These are phyloP conservation scores for Selene dorsalis DNA, from an alignment of 2,797 vertebrate species.

Conservation along the genomic window DNA sequence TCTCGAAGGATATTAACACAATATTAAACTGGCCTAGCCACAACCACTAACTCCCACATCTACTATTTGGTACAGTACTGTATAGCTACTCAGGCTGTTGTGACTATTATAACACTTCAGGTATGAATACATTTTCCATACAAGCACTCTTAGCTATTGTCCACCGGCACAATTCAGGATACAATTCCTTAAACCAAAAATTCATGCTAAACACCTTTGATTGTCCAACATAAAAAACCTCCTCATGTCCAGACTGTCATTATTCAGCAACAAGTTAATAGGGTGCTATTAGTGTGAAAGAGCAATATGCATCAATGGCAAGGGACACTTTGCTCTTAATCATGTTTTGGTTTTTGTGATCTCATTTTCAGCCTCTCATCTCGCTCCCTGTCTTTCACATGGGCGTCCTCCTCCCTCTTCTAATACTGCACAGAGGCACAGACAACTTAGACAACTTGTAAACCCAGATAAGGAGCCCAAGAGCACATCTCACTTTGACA, in stretches of 20 bases:
- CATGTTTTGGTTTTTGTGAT: constrained; percentile 75
- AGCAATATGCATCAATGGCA: constrained; percentile 62
- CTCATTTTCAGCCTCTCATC: constrained; percentile 76
- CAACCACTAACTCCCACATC: neutral
- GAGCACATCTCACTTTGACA: constrained; percentile 72
- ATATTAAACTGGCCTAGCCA: constrained; percentile 23
- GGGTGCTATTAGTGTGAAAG: constrained; percentile 55
- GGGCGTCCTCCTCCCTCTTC: constrained; percentile 36
- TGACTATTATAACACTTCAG: constrained; percentile 4
- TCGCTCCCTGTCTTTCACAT: constrained; percentile 43
- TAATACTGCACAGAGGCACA: constrained; percentile 52
- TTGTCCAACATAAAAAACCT: constrained; percentile 50
- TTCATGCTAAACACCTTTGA: constrained; percentile 25
- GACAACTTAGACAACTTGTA: constrained; percentile 71
- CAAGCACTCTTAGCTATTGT: neutral
- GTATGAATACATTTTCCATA: constrained; percentile 6
- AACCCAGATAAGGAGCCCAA: constrained; percentile 72
- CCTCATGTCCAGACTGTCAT: constrained; percentile 40
- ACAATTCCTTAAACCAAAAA: constrained; percentile 10
- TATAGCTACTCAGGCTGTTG: neutral
- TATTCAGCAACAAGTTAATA: constrained; percentile 67
- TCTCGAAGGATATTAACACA: constrained; percentile 33
- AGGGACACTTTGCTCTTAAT: constrained; percentile 73
- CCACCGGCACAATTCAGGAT: neutral
- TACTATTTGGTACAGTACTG: constrained; percentile 1